These are phyloP conservation scores for Sitta europaea DNA, from an alignment of 2,113 vertebrate species.

Conservation along the genomic window DNA sequence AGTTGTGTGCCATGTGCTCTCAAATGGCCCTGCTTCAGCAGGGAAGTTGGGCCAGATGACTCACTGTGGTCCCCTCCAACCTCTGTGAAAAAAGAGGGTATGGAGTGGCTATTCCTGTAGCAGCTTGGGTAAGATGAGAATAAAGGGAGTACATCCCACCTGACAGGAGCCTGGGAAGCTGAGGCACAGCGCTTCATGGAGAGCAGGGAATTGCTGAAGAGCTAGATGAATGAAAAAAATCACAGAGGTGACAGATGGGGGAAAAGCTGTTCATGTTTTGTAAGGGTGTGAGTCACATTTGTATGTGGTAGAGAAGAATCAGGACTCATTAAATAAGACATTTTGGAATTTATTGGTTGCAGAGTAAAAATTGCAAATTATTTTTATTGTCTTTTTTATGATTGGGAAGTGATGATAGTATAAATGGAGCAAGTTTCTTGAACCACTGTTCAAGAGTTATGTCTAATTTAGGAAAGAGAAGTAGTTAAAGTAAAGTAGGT, in stretches of 20 bases:
- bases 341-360: background rate
- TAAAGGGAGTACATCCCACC: background rate
- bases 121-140: background rate
- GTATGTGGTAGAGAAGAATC: background rate
- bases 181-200: fast-evolving
- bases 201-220: background rate
- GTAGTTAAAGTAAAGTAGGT: background rate
- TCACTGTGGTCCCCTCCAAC: background rate
- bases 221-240: background rate
- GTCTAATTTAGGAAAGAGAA: background rate
- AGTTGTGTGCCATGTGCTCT: background rate
- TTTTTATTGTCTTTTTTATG: background rate
- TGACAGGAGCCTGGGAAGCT: background rate
- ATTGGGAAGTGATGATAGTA: background rate
- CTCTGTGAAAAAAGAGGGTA: background rate
- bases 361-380: background rate
- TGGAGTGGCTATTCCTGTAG: background rate
- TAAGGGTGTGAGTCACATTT: background rate
- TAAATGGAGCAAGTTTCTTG: background rate
- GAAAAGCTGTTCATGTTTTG: background rate
- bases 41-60: background rate
- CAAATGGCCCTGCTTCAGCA: background rate
- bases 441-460: background rate
- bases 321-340: background rate
- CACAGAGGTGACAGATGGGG: background rate